Percentiles rank a stretch among this genome's conserved stretches.
Conservation (phyloP, 1,140 invertebrate genomes). For the Leucophenga varia region DNA sequence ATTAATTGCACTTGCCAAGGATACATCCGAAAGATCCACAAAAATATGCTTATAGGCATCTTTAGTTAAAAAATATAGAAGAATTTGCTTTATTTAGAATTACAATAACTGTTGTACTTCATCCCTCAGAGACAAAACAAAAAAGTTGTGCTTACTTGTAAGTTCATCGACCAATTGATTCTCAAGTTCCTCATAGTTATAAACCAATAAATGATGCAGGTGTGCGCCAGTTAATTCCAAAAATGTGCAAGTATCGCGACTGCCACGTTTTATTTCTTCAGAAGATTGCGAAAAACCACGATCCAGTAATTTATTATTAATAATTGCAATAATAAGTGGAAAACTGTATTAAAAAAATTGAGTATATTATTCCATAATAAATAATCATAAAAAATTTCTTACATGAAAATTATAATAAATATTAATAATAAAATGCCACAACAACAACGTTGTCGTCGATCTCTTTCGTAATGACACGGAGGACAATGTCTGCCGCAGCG, state of each 20-base stretch:
- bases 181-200: conserved; percentile 74
- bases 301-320: conserved; percentile 81
- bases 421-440: conserved; percentile 72
- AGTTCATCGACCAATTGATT: conserved; percentile 64
- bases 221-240: conserved; percentile 68
- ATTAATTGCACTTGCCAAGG: conserved; percentile 72
- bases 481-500: conserved; percentile 72
- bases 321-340: conserved; percentile 81
- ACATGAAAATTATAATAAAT: too few species aligned
- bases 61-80: conserved; percentile 11
- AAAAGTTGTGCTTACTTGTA: conserved; percentile 60
- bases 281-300: conserved; percentile 66
- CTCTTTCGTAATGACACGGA: conserved; percentile 77
- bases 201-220: conserved; percentile 64
- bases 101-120: rapidly evolving
- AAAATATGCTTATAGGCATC: conserved; percentile 58
- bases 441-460: conserved; percentile 77
- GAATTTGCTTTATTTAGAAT: not conserved
- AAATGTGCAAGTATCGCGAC: conserved; percentile 68
- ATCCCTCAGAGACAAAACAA: too few species aligned
- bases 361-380: too few species aligned
- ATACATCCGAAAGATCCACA: conserved; percentile 69
- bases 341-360: conserved; percentile 61
- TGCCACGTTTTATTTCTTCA: conserved; percentile 59
- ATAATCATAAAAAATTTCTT: too few species aligned